Conservation (phyloP, 1,140 invertebrate genomes). For the Lepidurus packardi region DNA sequence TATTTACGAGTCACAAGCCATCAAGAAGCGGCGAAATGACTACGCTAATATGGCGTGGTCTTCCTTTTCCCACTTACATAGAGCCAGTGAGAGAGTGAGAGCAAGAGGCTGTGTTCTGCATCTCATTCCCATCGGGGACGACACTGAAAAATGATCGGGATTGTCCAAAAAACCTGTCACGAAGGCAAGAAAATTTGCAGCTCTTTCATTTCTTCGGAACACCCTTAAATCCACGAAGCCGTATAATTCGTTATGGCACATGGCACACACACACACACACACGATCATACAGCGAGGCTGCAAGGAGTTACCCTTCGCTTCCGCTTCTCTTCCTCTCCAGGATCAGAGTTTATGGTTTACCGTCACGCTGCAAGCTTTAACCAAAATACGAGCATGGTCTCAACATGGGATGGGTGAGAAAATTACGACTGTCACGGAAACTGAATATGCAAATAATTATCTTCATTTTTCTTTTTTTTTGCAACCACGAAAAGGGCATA, state of each 20-base stretch:
- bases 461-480: neutral
- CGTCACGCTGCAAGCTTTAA: neutral
- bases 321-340: neutral
- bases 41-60: too few species aligned
- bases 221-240: neutral
- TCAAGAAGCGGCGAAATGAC: too few species aligned
- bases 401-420: neutral
- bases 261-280: neutral
- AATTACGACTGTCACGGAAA: constrained; percentile 4
- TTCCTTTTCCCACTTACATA: too few species aligned
- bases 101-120: neutral
- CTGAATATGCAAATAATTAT: neutral
- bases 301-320: neutral
- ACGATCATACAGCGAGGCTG: neutral
- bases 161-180: neutral
- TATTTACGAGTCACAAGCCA: too few species aligned
- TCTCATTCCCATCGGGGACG: neutral
- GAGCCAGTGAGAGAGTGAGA: too few species aligned
- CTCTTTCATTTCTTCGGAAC: neutral
- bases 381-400: neutral
- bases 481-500: neutral
- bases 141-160: neutral
- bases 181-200: constrained; percentile 15
- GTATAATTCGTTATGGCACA: neutral
- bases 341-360: constrained; percentile 1